phyloP scores from a whole-genome alignment of 2,888 invertebrate species.

The Microctonus hyperodae region DNA sequence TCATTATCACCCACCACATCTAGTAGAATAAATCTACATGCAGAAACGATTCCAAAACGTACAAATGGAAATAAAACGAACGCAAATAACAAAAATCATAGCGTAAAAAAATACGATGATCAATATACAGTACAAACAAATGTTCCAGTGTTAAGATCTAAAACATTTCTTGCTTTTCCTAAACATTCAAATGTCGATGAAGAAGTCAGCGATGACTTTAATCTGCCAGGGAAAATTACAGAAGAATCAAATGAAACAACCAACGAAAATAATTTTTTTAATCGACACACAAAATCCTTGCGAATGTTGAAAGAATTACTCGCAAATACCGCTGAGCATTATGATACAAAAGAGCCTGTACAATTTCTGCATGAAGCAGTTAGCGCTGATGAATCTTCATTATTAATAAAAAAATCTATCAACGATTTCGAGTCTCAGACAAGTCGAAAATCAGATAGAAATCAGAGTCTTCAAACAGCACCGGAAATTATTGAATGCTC shows the following conservation, averaged over 20 bases:
- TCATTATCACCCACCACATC: neutral
- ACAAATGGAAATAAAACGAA: neutral
- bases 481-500: conserved; percentile 4
- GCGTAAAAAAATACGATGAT: neutral
- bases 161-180: conserved; percentile 23
- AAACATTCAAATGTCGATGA: neutral
- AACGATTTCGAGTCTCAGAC: conserved; percentile 24
- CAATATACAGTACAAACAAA: conserved; percentile 4
- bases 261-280: conserved; percentile 19
- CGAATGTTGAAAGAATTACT: conserved; percentile 38
- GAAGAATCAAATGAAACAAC: neutral
- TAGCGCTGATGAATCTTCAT: neutral
- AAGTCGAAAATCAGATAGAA: neutral
- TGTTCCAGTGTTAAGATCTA: conserved; percentile 28
- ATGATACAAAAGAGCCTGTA: conserved; percentile 14
- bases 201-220: neutral
- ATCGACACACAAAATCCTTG: conserved; percentile 33
- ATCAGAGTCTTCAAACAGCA: conserved; percentile 16
- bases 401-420: neutral
- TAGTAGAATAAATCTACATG: neutral
- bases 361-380: conserved; percentile 10
- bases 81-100: neutral
- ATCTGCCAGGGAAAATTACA: conserved; percentile 6
- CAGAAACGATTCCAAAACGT: neutral
- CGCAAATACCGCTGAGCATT: conserved; percentile 18